Evolutionary conservation across 2,888 invertebrate genomes (phyloP).

Genomic region (Drosophila hamatofila): DNA sequence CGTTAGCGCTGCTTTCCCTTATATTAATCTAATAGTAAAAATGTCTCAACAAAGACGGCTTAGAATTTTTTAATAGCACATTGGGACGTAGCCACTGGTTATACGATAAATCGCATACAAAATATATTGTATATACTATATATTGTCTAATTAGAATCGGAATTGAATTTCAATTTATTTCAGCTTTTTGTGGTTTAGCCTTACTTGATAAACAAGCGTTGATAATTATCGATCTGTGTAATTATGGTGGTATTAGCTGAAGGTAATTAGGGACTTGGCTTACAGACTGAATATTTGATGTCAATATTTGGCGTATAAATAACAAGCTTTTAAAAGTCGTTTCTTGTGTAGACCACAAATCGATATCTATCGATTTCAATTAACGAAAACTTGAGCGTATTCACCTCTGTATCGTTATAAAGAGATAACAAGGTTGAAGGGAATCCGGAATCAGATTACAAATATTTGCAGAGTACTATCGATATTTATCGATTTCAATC

Average conservation of each 20-base stretch:
- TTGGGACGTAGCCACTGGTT: too few relatives aligned
- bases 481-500: background rate
- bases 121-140: background rate
- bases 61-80: background rate
- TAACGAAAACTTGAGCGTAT: too few relatives aligned
- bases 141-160: too few relatives aligned
- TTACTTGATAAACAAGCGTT: background rate
- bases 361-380: background rate
- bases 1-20: background rate
- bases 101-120: background rate
- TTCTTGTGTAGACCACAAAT: background rate
- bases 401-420: too few relatives aligned
- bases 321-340: background rate
- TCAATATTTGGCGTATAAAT: background rate
- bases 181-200: background rate
- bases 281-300: background rate
- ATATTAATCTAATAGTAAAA: conserved; percentile 24
- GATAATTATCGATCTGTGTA: background rate
- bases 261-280: too few relatives aligned
- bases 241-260: background rate
- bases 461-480: background rate
- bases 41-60: background rate
- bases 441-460: too few relatives aligned
- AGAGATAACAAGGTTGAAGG: too few relatives aligned
- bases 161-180: background rate